These are phyloP conservation scores for Leptogaster cylindrica DNA, from an alignment of 2,888 invertebrate genomes.

Conservation along the genomic window DNA sequence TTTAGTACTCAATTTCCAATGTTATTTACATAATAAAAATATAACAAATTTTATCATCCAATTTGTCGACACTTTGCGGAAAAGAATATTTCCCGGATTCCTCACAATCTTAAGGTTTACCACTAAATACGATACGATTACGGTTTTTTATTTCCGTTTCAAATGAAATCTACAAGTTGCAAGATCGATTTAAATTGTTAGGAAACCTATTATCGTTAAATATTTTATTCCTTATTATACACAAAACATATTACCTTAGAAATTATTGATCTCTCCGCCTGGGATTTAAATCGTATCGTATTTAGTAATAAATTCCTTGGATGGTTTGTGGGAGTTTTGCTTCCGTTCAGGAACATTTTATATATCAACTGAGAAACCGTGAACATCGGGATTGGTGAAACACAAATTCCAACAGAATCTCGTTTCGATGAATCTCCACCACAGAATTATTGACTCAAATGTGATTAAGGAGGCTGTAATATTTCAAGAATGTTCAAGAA, in stretches of 20 bases:
- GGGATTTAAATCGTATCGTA: slow-evolving; percentile 30
- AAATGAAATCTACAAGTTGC: too few species aligned
- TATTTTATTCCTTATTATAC: slow-evolving; percentile 31
- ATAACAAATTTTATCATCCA: too few species aligned
- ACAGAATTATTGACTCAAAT: too few species aligned
- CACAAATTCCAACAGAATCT: too few species aligned
- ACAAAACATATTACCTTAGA: slow-evolving; percentile 33
- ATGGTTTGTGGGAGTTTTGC: slow-evolving; percentile 11
- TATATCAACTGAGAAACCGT: neutral
- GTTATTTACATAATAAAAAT: too few species aligned
- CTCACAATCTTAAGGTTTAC: neutral
- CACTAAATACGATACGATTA: slow-evolving; percentile 29
- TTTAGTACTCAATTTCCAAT: too few species aligned
- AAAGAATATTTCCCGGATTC: too few species aligned
- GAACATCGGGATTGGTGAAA: slow-evolving; percentile 8
- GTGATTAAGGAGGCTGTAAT: slow-evolving; percentile 36
- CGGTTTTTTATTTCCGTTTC: slow-evolving; percentile 8
- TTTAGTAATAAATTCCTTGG: slow-evolving; percentile 20
- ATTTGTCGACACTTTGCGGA: too few species aligned
- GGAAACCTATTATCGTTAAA: slow-evolving; percentile 22
- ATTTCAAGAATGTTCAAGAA: slow-evolving; percentile 27
- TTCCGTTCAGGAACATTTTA: slow-evolving; percentile 12
- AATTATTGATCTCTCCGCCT: slow-evolving; percentile 15
- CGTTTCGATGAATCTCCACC: too few species aligned
- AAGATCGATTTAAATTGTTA: too few species aligned